Evolutionary conservation across 2,113 vertebrate genomes (phyloP), one percentile per base, ranked within the genome.

Genomic region (Actinemys pallida): DNA sequence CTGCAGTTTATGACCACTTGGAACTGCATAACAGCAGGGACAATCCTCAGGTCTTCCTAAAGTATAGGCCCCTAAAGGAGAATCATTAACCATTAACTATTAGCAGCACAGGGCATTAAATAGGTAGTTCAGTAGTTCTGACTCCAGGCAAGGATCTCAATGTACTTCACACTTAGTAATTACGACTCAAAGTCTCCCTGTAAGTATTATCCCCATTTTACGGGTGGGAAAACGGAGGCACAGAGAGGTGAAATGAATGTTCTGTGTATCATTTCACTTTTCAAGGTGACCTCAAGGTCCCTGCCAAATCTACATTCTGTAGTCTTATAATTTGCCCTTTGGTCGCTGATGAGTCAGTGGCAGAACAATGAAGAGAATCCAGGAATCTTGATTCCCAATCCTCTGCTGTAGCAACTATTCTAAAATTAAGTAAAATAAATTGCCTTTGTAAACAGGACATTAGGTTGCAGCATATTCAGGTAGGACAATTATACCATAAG

Each of bases 401-500:
- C 56, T 81, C 56, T 8, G 79, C 54, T 65, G 56, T 39, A 56
- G 8, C 2, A 5, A 17, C 53, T n/a, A 62, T 47, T 81, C 81
- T 8, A 54, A 89, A 95, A 24, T 3, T 0, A 0, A 83, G 4
- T 31, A 1, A 2, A 4, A 47, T 1, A 69, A 14, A 86, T 39
- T 35, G 52, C 42, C 39, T 62, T 83, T 52, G 83, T 25, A 45
- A 57, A 80, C 47, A 10, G 42, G 5, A n/a, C 1, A 0, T n/a
- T 76, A 35, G 4, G 53, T n/a, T 69, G 35, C 59, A 81, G n/a
- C 10, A 52, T 10, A 80, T 54, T 93, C 24, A 27, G 0, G 0
- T 56, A 84, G 89, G 14, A 52, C 0, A 5, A 1, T 2, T 88
- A 83, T 83, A 35, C 84, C 50, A 16, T 82, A 86, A 14, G 31